Conservation (phyloP, 2,797 vertebrate genomes). For the Pseudochaenichthys georgianus region DNA sequence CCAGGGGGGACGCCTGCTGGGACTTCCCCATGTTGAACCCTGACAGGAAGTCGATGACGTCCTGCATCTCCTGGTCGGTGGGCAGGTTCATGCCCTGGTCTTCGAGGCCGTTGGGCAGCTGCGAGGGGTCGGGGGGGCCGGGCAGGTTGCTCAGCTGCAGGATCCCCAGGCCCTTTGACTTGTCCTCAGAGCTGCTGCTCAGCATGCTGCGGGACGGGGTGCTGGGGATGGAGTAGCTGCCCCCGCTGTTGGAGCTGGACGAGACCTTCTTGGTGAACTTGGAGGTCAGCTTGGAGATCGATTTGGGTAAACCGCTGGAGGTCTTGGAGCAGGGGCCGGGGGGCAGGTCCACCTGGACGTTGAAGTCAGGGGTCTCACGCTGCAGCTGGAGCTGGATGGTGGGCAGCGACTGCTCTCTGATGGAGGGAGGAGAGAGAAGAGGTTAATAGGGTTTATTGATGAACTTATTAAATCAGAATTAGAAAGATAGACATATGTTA, state of each 20-base stretch:
- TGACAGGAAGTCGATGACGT: conserved; percentile 98
- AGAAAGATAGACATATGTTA: too few species aligned
- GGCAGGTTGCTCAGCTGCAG: conserved; percentile 89
- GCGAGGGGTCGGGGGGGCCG: conserved; percentile 82
- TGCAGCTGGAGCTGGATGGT: conserved; percentile 98
- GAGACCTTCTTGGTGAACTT: conserved; percentile 97
- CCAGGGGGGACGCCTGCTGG: conserved; percentile 95
- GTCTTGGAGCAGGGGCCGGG: conserved; percentile 91
- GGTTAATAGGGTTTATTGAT: background rate
- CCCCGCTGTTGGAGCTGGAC: conserved; percentile 87
- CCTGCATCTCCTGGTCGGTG: conserved; percentile 99
- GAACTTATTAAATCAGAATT: too few species aligned
- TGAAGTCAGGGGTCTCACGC: conserved; percentile 92
- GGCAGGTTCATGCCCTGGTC: conserved; percentile 98
- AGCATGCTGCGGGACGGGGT: conserved; percentile 93
- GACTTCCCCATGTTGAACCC: conserved; percentile 99
- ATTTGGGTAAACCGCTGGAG: conserved; percentile 94
- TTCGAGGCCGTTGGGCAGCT: conserved; percentile 90
- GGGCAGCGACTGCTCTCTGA: conserved; percentile 94
- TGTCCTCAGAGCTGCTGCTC: conserved; percentile 83
- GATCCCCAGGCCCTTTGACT: conserved; percentile 82
- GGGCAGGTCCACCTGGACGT: conserved; percentile 89
- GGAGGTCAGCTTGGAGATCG: conserved; percentile 97
- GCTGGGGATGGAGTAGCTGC: conserved; percentile 93
- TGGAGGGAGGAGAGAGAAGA: conserved; percentile 14